Evolutionary conservation across 2,113 vertebrate species (phyloP), one percentile per base, ranked within the genome.

Genomic region (Syngnathus floridae): DNA sequence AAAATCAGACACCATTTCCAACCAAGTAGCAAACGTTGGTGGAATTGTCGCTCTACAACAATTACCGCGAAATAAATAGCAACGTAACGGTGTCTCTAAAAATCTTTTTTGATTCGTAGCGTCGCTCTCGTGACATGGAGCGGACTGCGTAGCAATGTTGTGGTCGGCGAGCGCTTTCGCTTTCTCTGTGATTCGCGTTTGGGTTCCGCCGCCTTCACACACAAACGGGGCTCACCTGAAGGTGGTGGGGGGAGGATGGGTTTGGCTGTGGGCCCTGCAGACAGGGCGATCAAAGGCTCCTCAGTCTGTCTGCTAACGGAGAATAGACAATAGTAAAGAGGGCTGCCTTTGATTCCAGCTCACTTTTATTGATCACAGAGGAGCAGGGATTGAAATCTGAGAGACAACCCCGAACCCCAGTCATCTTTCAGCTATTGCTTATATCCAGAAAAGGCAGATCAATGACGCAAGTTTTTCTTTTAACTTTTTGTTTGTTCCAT

Each of bases 261-360:
- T 86, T 87, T 86, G 72, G 85, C 86, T 87, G 81, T 84, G 78
- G 84, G 87, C 84, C 82, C 82, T 80, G 82, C 76, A 87, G 84
- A 87, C 87, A 82, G 84, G 81, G 67, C 82, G 79, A 88, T 89
- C 87, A 89, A 89, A 89, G 87, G 82, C 83, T 86, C 84, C 84
- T 88, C 84, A 86, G 79, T 84, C 87, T 87, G 86, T 89, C 86
- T 88, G 80, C 86, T 86, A 86, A 87, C 84, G 83, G 85, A 78
- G 87, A 88, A 84, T 81, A 86, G 86, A 88, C 87, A 87, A 84
- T 83, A 75, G 87, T 82, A 84, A 87, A 87, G 84, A 85, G 81
- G 80, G 74, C 73, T 64, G 43, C 58, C 87, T 89, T 89, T 89
- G 87, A 89, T 88, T 86, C 75, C 82, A 66, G 74, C 86, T 83